phyloP scores from a whole-genome alignment of 2,797 vertebrate species.

The Varecia variegata region DNA sequence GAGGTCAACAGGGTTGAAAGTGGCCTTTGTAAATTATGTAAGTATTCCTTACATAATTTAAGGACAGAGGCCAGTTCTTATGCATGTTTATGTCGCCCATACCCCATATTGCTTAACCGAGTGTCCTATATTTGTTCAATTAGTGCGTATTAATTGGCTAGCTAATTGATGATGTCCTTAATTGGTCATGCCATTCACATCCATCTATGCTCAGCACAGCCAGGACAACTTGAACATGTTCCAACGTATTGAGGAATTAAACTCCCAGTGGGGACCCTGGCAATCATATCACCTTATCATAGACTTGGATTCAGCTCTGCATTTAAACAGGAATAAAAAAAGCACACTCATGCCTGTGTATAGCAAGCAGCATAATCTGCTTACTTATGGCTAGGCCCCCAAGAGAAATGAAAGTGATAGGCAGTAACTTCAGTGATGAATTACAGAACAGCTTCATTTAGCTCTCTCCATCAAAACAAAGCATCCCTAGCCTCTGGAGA shows the following conservation, averaged over 20 bases:
- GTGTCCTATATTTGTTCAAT: conserved; percentile 32
- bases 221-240: conserved; percentile 27
- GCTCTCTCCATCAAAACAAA: conserved; percentile 21
- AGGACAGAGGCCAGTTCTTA: neutral
- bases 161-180: conserved; percentile 53
- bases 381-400: neutral
- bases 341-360: neutral
- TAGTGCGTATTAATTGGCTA: conserved; percentile 45
- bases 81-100: neutral
- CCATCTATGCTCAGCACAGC: neutral
- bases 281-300: neutral
- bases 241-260: conserved; percentile 32
- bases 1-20: neutral
- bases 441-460: conserved; percentile 48
- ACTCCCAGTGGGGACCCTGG: neutral
- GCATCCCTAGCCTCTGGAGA: conserved; percentile 19
- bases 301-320: conserved; percentile 25
- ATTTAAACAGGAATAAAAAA: conserved; percentile 47
- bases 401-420: conserved; percentile 38
- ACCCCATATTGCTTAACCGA: neutral
- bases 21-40: neutral
- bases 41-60: neutral
- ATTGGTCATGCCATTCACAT: conserved; percentile 38
- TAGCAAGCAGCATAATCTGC: conserved; percentile 13
- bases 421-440: conserved; percentile 45